These are phyloP conservation scores for Astropecten irregularis DNA, from an alignment of 53 echinoderm and acorn worm species.

Conservation along the genomic window DNA sequence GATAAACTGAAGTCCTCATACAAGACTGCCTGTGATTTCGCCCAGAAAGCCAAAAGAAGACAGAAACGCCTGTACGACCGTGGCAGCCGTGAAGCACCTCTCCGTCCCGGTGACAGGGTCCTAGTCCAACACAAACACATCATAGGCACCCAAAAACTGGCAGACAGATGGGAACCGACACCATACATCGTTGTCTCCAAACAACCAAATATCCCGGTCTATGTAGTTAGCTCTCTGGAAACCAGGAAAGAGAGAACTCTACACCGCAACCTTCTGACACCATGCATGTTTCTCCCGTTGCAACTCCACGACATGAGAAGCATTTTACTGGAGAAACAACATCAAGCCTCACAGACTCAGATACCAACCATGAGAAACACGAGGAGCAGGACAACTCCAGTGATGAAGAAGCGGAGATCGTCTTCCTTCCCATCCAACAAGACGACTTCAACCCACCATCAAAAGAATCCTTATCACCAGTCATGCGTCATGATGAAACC, in stretches of 20 bases:
- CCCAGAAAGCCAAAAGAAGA: conserved; percentile 6
- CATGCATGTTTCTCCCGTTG: conserved; percentile 37
- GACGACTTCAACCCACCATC: neutral
- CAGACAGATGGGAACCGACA: conserved; percentile 29
- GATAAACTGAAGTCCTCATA: conserved; percentile 2
- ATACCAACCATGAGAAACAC: too few species aligned
- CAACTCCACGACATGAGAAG: neutral
- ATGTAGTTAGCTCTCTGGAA: conserved; percentile 4
- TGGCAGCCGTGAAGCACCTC: conserved; percentile 1
- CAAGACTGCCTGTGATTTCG: neutral
- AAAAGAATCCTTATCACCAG: neutral
- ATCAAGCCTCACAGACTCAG: neutral
- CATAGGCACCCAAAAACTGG: conserved; percentile 14
- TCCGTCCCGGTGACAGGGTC: conserved; percentile 22
- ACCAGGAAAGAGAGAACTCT: conserved; percentile 17
- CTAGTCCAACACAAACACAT: conserved; percentile 2
- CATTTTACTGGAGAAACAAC: neutral
- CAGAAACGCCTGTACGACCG: conserved; percentile 27
- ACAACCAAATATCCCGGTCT: conserved; percentile 38
- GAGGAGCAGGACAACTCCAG: neutral
- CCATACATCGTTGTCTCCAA: conserved; percentile 28
- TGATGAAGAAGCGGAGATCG: conserved; percentile 4
- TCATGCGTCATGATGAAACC: neutral
- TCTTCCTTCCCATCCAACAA: conserved; percentile 8
- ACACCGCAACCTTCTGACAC: conserved; percentile 50